Evolutionary conservation across 2,797 vertebrate genomes (phyloP), one percentile per base, ranked within the genome.

Genomic region (Loris lydekkerianus): DNA sequence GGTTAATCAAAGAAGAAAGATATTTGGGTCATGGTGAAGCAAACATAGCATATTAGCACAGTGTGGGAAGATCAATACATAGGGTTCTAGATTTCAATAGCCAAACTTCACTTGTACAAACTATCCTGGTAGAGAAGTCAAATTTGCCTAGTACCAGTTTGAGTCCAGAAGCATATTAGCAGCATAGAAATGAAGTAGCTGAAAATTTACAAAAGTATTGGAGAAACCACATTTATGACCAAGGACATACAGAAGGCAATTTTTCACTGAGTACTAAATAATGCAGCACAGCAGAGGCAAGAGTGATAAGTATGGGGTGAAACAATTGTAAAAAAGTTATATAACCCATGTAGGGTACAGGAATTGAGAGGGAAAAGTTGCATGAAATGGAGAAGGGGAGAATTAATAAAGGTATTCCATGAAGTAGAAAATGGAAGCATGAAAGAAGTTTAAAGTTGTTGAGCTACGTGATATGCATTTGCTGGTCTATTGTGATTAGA

Each of bases 141-240:
- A 2, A 81, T 82, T 78, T 85, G 5, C 17, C 58, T 31, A 67
- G 1, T 10, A 34, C 9, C 73, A 29, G 29, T 76, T 31, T 67
- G 61, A 34, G 23, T 31, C 25, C 34, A 46, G 3, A 7, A 27
- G 11, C 23, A 10, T 49, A 67, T 25, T 3, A 40, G 9, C 7
- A 70, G 49, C 91, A 60, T 63, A 61, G n/a, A 92, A 85, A 69
- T 75, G 29, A 90, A 84, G 3, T 72, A 78, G n/a, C 40, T 70
- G 10, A 34, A 21, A 77, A 8, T 46, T 72, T 78, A n/a, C 23
- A 72, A 85, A 96, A 58, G 70, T 34, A 63, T 13, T 53, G 2
- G 21, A 86, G 29, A 92, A 77, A 34, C 4, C 46, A 23, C 14
- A 56, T 23, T 77, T 43, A 46, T 25, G 21, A 86, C 13, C 9